A percentile compares a stretch with the other conserved stretches of the same genome.
Evolutionary conservation across 2,888 invertebrate species (phyloP).

Genomic region (Drosophila paranaensis): DNA sequence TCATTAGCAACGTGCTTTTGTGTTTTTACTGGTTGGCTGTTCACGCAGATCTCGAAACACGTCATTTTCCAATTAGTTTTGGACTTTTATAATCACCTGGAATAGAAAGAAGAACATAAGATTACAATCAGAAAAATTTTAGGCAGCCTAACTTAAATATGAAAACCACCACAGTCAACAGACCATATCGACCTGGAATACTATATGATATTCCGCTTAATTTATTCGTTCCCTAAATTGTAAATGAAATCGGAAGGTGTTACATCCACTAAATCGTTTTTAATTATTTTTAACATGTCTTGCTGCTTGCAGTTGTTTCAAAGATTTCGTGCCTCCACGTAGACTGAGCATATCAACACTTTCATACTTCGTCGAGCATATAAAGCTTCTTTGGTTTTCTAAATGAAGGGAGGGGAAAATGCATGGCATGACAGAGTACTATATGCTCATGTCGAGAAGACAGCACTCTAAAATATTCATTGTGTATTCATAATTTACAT

Average conservation of each 20-base stretch:
- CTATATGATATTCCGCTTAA: background rate
- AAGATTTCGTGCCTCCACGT: conserved; percentile 26
- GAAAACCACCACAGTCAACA: background rate
- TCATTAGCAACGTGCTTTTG: conserved; percentile 28
- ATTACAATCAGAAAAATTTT: background rate
- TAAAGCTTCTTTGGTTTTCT: conserved; percentile 37
- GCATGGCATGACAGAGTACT: background rate
- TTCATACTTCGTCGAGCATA: conserved; percentile 70
- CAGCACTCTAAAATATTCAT: background rate
- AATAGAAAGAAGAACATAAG: conserved; percentile 19
- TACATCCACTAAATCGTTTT: background rate
- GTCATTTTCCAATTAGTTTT: conserved; percentile 44
- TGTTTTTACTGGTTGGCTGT: conserved; percentile 32
- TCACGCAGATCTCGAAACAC: conserved; percentile 28
- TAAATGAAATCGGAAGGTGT: background rate
- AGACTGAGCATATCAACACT: conserved; percentile 35
- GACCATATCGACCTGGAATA: background rate
- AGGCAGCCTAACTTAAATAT: background rate
- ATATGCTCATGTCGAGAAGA: background rate
- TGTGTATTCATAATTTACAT: background rate
- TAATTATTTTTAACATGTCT: conserved; percentile 1
- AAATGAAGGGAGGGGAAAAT: conserved; percentile 2
- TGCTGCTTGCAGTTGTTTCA: conserved; percentile 17
- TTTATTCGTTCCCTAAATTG: background rate
- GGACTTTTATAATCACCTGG: conserved; percentile 37